phyloP scores from a whole-genome alignment of 2,113 vertebrate genomes.

The Clinocottus analis region DNA sequence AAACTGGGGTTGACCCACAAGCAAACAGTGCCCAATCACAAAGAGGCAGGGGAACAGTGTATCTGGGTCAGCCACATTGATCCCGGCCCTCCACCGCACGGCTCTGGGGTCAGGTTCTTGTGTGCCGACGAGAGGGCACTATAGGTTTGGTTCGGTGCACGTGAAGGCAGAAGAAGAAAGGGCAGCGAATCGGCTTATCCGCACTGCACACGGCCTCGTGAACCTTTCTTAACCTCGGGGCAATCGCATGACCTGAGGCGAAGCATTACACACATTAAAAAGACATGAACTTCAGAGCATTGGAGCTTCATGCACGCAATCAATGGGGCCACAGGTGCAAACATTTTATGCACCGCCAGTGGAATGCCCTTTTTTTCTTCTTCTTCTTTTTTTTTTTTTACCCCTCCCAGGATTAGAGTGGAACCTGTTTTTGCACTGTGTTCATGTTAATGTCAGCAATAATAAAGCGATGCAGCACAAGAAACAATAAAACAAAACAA shows the following conservation, averaged over 20 bases:
- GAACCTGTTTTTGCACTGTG: conserved; percentile 63
- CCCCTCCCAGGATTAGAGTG: conserved; percentile 36
- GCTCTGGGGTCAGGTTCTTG: too few species aligned
- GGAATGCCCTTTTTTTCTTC: conserved; percentile 44
- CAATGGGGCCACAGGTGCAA: conserved; percentile 77
- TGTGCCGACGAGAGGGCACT: conserved; percentile 22
- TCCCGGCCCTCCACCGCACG: conserved; percentile 24
- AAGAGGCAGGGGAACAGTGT: conserved; percentile 45
- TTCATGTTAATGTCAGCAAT: conserved; percentile 76
- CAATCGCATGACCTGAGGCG: conserved; percentile 66
- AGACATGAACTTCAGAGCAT: conserved; percentile 64
- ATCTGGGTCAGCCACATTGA: conserved; percentile 76
- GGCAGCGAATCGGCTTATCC: conserved; percentile 43
- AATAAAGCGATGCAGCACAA: conserved; percentile 76
- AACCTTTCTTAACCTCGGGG: conserved; percentile 71
- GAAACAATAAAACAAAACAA: conserved; percentile 48
- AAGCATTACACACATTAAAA: conserved; percentile 77
- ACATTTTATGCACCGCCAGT: conserved; percentile 59
- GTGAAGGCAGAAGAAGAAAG: conserved; percentile 14
- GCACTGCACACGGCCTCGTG: conserved; percentile 28
- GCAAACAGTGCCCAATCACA: conserved; percentile 63
- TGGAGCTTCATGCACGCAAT: conserved; percentile 62
- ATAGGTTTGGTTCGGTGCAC: conserved; percentile 27
- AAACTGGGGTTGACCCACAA: conserved; percentile 59
- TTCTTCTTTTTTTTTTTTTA: neutral